Evolutionary conservation across 2,888 invertebrate species (phyloP), one percentile per base, ranked within the genome.

Genomic region (Pseudanteris insignis): DNA sequence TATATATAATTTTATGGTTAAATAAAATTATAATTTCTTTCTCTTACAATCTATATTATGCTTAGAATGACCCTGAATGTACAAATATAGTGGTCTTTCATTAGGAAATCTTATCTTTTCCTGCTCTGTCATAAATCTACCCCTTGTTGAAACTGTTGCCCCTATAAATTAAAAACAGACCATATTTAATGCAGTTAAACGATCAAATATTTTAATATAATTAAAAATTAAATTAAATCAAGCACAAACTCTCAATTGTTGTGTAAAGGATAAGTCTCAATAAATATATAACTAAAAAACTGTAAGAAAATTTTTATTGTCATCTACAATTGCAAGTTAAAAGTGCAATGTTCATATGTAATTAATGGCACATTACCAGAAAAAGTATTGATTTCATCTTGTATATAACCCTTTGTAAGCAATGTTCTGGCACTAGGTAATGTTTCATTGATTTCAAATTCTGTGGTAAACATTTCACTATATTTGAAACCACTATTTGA

Each of bases 401-500:
- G 85, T 24, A 83, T 84, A 15, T 83, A 81, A 33, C 85, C 85
- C 67, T 84, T 81, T 7, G 85, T 85, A 44, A 85, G 79, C 61
- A 84, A 77, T 62, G 85, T 85, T 62, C 85, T 76, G 67, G 85
- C 85, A 66, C 82, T 82, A 24, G 84, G 81, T 13, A 84, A 83
- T 30, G 83, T 84, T 78, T 85, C 84, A 70, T 86, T 86, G 43
- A 86, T 85, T 68, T 85, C 84, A 53, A 84, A 84, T 70, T 85
- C 85, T 3, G 83, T 82, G 25, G 83, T 83, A 55, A 71, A 79
- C 60, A 75, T 74, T 59, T 78, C 79, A 10, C 71, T 70, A 58
- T 70, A 70, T 63, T 79, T 79, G 29, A 75, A 78, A 28, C 70
- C 70, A 57, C 75, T 72, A 70, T 78, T 79, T 11, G 77, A 67